Percentiles rank a stretch among this genome's conserved stretches.
Evolutionary conservation across 2,888 invertebrate species (phyloP).

Genomic region (Agonopterix arenella): DNA sequence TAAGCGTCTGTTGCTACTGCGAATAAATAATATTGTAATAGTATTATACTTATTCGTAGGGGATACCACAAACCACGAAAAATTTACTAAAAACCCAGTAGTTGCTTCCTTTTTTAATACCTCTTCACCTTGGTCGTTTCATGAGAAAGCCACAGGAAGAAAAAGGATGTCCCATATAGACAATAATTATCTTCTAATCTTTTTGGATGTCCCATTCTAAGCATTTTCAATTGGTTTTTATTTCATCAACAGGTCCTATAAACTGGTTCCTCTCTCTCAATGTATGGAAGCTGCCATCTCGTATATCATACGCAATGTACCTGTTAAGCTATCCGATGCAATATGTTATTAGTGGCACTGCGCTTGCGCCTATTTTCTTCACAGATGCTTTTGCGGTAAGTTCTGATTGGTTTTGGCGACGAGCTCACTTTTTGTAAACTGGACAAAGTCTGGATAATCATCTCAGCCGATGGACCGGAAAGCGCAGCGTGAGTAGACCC

Average conservation of each 20-base stretch:
- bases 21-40: too few relatives aligned
- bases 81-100: too few relatives aligned
- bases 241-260: constrained; percentile 42
- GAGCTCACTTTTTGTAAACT: too few relatives aligned
- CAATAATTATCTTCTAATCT: neutral
- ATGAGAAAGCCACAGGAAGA: neutral
- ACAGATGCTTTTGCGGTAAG: neutral
- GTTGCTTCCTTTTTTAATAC: too few relatives aligned
- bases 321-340: constrained; percentile 45
- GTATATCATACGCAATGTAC: constrained; percentile 75
- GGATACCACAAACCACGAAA: too few relatives aligned
- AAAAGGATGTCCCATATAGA: too few relatives aligned
- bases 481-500: too few relatives aligned
- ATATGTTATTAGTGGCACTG: neutral
- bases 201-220: neutral
- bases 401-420: neutral
- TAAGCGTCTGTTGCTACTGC: too few relatives aligned
- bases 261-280: constrained; percentile 66
- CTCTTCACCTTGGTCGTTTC: neutral
- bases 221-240: neutral
- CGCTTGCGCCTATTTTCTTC: neutral
- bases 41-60: too few relatives aligned
- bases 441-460: too few relatives aligned
- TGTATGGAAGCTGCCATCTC: constrained; percentile 65
- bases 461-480: too few relatives aligned